These are phyloP conservation scores for Synanthedon vespiformis DNA, from an alignment of 2,888 invertebrate genomes.

Conservation along the genomic window DNA sequence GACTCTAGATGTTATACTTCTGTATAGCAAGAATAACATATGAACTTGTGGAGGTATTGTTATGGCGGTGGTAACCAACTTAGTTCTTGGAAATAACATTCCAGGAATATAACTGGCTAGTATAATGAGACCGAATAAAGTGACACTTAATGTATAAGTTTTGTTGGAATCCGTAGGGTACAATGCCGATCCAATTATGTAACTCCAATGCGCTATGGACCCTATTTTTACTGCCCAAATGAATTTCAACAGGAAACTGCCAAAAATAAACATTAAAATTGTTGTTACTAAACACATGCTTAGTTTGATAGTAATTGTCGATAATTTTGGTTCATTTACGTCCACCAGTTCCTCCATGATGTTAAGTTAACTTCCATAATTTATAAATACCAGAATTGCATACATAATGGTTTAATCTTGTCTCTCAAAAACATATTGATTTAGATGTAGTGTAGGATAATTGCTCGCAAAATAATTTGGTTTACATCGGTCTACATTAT, in stretches of 20 bases:
- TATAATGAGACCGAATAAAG: slow-evolving; percentile 25
- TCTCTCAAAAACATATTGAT: no score
- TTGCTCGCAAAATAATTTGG: no score
- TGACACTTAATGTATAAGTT: slow-evolving; percentile 17
- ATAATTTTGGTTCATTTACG: no score
- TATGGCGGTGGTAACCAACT: slow-evolving; percentile 25
- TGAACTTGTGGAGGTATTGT: slow-evolving; percentile 41
- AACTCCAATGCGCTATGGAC: slow-evolving; percentile 8
- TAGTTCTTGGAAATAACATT: slow-evolving; percentile 26
- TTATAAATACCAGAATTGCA: no score
- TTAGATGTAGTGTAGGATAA: no score
- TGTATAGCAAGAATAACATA: slow-evolving; percentile 30
- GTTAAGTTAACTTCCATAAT: no score
- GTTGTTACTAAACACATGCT: background rate
- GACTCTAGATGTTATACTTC: slow-evolving; percentile 14
- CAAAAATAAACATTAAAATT: background rate
- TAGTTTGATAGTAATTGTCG: background rate
- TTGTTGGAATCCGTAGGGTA: slow-evolving; percentile 19
- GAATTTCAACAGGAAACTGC: background rate
- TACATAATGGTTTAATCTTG: no score
- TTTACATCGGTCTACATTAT: no score
- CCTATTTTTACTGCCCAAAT: slow-evolving; percentile 2
- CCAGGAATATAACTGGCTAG: slow-evolving; percentile 26
- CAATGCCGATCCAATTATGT: slow-evolving; percentile 21
- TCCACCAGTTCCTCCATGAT: no score